Evolutionary conservation across 1,140 invertebrate genomes (phyloP).

Genomic region (Chrysoperla carnea): DNA sequence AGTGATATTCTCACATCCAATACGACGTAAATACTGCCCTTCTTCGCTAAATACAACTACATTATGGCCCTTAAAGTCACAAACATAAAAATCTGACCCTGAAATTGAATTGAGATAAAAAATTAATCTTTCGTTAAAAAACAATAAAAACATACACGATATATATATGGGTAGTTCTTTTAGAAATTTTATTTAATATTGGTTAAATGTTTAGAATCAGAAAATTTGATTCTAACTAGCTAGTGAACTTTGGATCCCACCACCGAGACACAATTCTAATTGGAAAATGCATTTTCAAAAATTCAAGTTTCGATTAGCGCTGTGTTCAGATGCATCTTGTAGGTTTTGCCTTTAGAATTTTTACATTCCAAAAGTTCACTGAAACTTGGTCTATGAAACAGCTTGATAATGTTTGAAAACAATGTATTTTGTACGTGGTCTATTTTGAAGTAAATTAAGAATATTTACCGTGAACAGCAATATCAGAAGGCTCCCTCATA

Average conservation of each 20-base stretch:
- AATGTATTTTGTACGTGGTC: not conserved
- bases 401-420: too few species aligned
- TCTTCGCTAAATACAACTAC: constrained; percentile 90
- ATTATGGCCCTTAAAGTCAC: constrained; percentile 95
- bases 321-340: too few species aligned
- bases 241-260: too few species aligned
- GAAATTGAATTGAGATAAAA: constrained; percentile 12
- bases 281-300: too few species aligned
- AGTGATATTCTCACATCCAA: constrained; percentile 87
- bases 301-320: too few species aligned
- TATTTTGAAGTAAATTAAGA: not conserved
- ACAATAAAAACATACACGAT: not conserved
- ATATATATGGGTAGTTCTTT: not conserved
- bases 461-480: constrained; percentile 69
- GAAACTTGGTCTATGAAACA: too few species aligned
- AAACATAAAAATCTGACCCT: constrained; percentile 92
- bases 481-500: constrained; percentile 93
- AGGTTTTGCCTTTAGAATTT: too few species aligned
- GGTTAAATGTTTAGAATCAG: too few species aligned
- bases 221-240: too few species aligned
- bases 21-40: constrained; percentile 76
- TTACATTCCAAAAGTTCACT: too few species aligned
- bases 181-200: too few species aligned
- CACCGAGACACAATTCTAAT: too few species aligned
- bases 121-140: not conserved